Conservation (phyloP, 35 echinoderm and acorn worm species). For the Lytechinus pictus region DNA sequence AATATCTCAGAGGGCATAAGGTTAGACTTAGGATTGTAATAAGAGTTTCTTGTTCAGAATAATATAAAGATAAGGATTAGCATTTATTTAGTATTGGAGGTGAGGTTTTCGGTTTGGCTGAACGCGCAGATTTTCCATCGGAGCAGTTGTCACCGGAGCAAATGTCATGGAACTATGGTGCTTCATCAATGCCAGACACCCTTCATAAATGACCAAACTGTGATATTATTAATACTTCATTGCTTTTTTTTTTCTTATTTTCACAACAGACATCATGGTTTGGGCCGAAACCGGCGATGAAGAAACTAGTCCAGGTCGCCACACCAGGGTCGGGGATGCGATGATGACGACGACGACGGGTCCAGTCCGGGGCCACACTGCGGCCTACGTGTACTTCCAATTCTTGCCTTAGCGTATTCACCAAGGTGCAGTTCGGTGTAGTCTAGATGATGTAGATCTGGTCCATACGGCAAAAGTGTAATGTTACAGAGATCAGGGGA, state of each 20-base stretch:
- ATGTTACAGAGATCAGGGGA: neutral
- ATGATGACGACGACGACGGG: neutral
- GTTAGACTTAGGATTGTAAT: too few species aligned
- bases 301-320: conserved; percentile 29
- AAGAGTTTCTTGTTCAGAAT: too few species aligned
- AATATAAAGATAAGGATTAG: too few species aligned
- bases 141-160: too few species aligned
- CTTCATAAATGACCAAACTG: too few species aligned
- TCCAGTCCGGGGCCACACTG: neutral
- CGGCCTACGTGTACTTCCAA: neutral
- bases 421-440: neutral
- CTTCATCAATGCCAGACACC: too few species aligned
- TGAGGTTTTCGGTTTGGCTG: too few species aligned
- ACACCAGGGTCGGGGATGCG: conserved; percentile 22
- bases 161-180: too few species aligned
- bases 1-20: too few species aligned
- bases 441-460: conserved; percentile 1
- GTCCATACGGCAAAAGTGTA: neutral
- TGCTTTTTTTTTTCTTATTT: neutral
- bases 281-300: conserved; percentile 1
- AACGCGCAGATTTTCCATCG: too few species aligned
- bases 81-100: too few species aligned
- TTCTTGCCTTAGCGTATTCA: conserved; percentile 2
- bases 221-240: neutral
- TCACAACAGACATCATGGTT: conserved; percentile 35